Base-by-base conservation (phyloP, 2,113 vertebrate species). In the Barbus barbus region DNA sequence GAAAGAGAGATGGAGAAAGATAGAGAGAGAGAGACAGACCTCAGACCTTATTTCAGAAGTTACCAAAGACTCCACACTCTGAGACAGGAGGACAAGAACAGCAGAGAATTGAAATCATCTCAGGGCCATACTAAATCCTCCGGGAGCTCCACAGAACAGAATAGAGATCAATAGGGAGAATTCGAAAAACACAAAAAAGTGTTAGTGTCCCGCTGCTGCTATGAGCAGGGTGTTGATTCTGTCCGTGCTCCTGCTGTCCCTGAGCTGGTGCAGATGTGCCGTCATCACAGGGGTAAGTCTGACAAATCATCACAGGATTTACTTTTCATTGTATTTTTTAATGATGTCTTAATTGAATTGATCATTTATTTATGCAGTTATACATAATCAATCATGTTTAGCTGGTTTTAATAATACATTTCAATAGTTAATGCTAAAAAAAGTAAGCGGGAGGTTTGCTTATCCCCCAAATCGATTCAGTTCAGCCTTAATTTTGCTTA, bases 281-380 rank as follows among this genome's bases (percentile, higher is more conserved):
- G 91, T 96, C 77, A 95, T 95, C 88, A 95, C 95, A 18, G 95
- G 94, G 93, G 95, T 96, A 91, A 95, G 95, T 90, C 83, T 83
- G 9, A 48, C 5, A 60, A 69, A 22, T 56, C 61, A 38, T 8
- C 5, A 14, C 51, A 8, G 18, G 1, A 53, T 36, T 56, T 14
- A 33, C 7, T 26, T 33, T 22, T 56, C 3, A 46, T 53, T n/a
- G 9, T 6, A 33, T 38, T 3, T n/a, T 9, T 48, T 69, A 78
- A 78, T 56, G 2, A n/a, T 1, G 20, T 20, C 1, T 67, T 20
- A 2, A 20, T 48, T 33, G 4, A 9, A 18, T 18, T 11, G 24
- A 14, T 77, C 11, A 77, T 58, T 13, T 0, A 77, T 24, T 78
- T 24, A 16, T 38, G 75, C 31, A 12, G 2, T 75, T 75, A 18